Percentiles rank a stretch among this genome's conserved stretches.
These are phyloP conservation scores for Stegophylla sp. DNA, from an alignment of 2,888 invertebrate genomes.

Conservation along the genomic window DNA sequence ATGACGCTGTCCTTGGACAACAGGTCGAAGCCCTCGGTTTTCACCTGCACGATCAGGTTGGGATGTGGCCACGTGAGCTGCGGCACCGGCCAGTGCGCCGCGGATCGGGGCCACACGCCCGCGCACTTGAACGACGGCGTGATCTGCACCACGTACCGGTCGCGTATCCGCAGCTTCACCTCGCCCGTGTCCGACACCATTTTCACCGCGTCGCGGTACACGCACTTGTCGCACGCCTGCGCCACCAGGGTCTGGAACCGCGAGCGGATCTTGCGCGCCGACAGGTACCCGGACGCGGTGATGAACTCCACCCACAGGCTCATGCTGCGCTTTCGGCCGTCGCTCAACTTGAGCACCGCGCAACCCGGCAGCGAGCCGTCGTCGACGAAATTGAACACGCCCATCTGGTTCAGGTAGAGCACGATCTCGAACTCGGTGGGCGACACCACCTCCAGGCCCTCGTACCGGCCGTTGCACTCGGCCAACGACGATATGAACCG, in stretches of 20 bases:
- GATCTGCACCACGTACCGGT: slow-evolving; percentile 81
- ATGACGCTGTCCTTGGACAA: slow-evolving; percentile 77
- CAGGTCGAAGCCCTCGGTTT: slow-evolving; percentile 84
- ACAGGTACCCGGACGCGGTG: slow-evolving; percentile 84
- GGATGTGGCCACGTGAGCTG: slow-evolving; percentile 83
- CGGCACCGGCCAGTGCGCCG: slow-evolving; percentile 81
- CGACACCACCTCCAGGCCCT: slow-evolving; percentile 79
- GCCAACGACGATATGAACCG: slow-evolving; percentile 80
- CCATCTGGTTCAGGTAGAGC: slow-evolving; percentile 86
- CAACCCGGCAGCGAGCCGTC: slow-evolving; percentile 82
- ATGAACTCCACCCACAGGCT: slow-evolving; percentile 90
- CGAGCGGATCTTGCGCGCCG: slow-evolving; percentile 82
- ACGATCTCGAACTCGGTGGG: slow-evolving; percentile 84
- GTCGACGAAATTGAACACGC: slow-evolving; percentile 89
- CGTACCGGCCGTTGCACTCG: slow-evolving; percentile 78
- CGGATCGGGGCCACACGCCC: slow-evolving; percentile 84
- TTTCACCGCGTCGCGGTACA: slow-evolving; percentile 80
- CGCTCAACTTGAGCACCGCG: slow-evolving; percentile 83
- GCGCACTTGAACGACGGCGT: slow-evolving; percentile 85
- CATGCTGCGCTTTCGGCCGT: slow-evolving; percentile 86
- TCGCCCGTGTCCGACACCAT: slow-evolving; percentile 84
- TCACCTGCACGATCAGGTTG: slow-evolving; percentile 80
- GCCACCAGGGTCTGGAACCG: slow-evolving; percentile 80
- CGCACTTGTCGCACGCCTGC: slow-evolving; percentile 83
- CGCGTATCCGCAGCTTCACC: slow-evolving; percentile 78